Conservation (phyloP, 2,888 invertebrate species). For the Quadriops clusia region DNA sequence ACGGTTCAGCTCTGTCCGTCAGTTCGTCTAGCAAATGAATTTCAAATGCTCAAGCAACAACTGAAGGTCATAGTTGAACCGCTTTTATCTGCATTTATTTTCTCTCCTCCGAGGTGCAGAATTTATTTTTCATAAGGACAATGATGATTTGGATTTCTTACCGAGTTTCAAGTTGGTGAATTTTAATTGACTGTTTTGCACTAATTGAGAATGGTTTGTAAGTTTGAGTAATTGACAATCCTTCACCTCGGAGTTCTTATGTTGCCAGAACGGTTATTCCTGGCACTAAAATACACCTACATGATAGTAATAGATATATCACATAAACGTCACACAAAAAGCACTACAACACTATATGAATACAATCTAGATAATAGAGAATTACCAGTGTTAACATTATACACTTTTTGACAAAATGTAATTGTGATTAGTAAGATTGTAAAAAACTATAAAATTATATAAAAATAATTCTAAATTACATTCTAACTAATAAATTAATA, state of each 20-base stretch:
- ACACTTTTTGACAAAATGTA: constrained; percentile 18
- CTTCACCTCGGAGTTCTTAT: constrained; percentile 16
- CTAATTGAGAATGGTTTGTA: constrained; percentile 9
- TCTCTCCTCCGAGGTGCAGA: constrained; percentile 17
- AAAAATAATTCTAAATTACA: constrained; percentile 23
- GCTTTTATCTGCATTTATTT: constrained; percentile 22
- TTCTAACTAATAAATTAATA: constrained; percentile 26
- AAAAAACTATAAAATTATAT: constrained; percentile 34
- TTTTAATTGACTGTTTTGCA: constrained; percentile 17
- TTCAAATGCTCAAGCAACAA: constrained; percentile 3
- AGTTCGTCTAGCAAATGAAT: constrained; percentile 4
- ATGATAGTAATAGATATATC: constrained; percentile 33
- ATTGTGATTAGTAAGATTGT: constrained; percentile 26
- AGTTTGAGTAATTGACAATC: constrained; percentile 12
- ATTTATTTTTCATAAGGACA: constrained; percentile 13
- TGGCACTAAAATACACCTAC: constrained; percentile 21
- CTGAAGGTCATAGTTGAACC: constrained; percentile 16
- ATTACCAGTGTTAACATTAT: constrained; percentile 28
- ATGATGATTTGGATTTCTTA: constrained; percentile 12
- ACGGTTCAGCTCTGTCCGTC: constrained; percentile 20
- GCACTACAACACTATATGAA: constrained; percentile 35
- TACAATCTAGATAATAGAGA: constrained; percentile 31
- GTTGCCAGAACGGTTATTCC: constrained; percentile 18
- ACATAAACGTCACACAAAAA: constrained; percentile 42
- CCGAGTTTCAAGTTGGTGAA: constrained; percentile 4